Conservation (phyloP, 2,113 vertebrate species). For the Calyptommatus sinebrachiatus region DNA sequence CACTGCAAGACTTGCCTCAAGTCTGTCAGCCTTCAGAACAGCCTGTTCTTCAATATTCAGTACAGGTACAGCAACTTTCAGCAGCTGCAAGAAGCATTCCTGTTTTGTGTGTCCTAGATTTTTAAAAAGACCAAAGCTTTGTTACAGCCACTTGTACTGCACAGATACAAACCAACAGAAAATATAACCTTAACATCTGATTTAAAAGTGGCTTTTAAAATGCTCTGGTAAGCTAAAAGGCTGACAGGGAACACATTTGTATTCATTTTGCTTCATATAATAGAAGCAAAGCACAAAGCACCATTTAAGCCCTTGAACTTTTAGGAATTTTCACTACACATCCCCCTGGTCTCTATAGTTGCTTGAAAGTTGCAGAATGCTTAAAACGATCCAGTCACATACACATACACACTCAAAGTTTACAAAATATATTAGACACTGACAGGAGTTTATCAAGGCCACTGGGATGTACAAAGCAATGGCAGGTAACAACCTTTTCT, state of each 20-base stretch:
- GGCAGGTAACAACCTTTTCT: conserved; percentile 1
- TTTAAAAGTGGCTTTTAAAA: not conserved
- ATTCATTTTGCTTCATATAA: conserved; percentile 28
- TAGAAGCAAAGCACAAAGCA: conserved; percentile 30
- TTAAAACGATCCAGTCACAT: not conserved
- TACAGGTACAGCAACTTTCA: not conserved
- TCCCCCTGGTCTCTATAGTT: not conserved
- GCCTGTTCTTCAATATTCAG: not conserved
- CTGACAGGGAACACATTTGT: not conserved
- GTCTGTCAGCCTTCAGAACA: not conserved
- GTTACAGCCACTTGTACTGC: not conserved
- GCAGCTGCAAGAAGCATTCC: not conserved
- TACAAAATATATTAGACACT: not conserved
- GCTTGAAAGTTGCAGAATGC: conserved; percentile 31
- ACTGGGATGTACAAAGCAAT: not conserved
- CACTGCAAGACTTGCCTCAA: too few species aligned
- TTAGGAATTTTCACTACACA: not conserved
- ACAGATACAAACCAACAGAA: conserved; percentile 26
- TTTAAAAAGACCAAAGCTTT: not conserved
- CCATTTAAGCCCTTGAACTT: conserved; percentile 29
- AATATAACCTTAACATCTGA: conserved; percentile 23
- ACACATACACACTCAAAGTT: conserved; percentile 15
- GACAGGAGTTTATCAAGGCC: conserved; percentile 5
- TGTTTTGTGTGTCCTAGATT: not conserved
- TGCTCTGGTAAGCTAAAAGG: conserved; percentile 31